Base-by-base conservation (phyloP, 1,140 invertebrate species). In the Platyscapa corneri region DNA sequence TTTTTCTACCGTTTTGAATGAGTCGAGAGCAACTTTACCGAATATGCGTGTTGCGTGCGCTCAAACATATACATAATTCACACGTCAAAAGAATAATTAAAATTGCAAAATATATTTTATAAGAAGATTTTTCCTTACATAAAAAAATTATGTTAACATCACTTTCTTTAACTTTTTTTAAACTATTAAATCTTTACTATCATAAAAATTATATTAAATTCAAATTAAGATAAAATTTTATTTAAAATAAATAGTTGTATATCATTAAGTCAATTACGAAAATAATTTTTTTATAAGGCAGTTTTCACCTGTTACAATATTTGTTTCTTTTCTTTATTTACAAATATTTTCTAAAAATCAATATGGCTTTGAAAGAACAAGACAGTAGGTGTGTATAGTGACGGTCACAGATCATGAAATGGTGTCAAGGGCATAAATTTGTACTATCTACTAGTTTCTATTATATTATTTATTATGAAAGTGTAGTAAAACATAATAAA, bases 391-490 rank as follows among this genome's bases (percentile, higher is more conserved):
- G 20, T 32, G 75, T 76, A 18, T 0, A 32, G 30, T 76, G 75
- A 76, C 75, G 12, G 75, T 76, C 75, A 53, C 10, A 1, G 6
- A 12, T 74, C 20, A 12, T 20, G 0, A 74, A n/a, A 39, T n/a
- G 7, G 23, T 42, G 37, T 42, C 70, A n/a, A 74, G 67, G 70
- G 12, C 34, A n/a, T 37, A 37, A 70, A 37, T 37, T 37, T 70
- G 20, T 16, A 37, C 16, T 60, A 27, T 8, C 5, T 3, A 67
- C 65, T 53, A 16, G 20, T 70, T 20, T 23, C 1, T 39, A 20
- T 70, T 74, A n/a, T 39, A 70, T 74, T 74, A 70, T 70, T 74
- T n/a, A 74, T 74, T 74, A n/a, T 42, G 39, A 42, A n/a, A 42
- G 8, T 39, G 10, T 42, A n/a, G 70, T n/a, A 1, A 14, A n/a